Base-by-base conservation (phyloP, 2,888 invertebrate genomes). In the Lycia hirtaria region DNA sequence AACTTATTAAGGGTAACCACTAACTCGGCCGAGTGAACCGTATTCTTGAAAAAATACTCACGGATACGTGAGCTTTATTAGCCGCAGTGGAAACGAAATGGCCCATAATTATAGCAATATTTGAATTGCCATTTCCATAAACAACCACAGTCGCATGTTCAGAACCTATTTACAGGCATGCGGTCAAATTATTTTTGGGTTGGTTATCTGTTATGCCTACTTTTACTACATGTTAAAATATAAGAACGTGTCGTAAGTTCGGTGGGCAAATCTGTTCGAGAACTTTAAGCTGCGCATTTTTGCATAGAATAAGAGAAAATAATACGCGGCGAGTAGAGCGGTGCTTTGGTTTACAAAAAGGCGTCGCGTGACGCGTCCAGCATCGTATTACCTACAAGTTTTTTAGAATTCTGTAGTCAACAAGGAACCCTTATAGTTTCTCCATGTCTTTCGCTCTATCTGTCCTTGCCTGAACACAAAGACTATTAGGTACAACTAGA, bases 91-190 rank as follows among this genome's bases (percentile, higher is more conserved):
- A 78, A 86, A 85, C 77, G 78, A 79, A 88, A 87, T 80, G 81
- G 81, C 82, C 78, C 81, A 77, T 87, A 87, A 87, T 87, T 86
- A 87, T 80, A 85, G 86, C 81, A 80, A 83, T 87, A 84, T 86
- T 86, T 81, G 84, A 85, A 85, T 83, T 84, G 79, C 78, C 75
- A 83, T 85, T 80, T 80, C 80, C 81, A 81, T 83, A 85, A 85
- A 80, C 77, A 70, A 41, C 55, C 28, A 73, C 76, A 81, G 78
- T 88, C 82, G 88, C 88, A 88, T 88, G 88, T 81, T 80, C 59
- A 68, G 70, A 65, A 80, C 79, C 84, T 78, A 84, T 88, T 88
- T 77, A 68, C 81, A 76, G 43, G 57, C 49, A 54, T 83, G 80
- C 81, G 78, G 80, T 67, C 75, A 74, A 77, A 82, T 80, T 73